Conservation (phyloP, 1,140 invertebrate genomes). For the Sycophaga agraensis region DNA sequence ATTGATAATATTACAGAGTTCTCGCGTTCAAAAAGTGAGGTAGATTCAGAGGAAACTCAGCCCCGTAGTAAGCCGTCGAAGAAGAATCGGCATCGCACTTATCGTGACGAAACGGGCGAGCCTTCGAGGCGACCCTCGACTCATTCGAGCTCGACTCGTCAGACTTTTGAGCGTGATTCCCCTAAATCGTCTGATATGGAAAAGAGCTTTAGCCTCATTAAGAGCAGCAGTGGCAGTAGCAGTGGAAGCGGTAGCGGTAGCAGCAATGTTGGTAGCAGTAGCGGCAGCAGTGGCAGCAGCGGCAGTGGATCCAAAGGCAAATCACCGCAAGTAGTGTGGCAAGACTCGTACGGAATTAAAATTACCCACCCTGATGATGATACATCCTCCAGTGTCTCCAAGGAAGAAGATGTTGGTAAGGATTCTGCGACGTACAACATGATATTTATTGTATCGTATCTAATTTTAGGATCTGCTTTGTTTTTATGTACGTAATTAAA, state of each 20-base stretch:
- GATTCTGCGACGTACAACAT: too few relatives aligned
- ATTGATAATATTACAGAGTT: too few relatives aligned
- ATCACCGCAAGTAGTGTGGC: not conserved
- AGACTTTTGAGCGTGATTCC: too few relatives aligned
- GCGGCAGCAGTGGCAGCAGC: not conserved
- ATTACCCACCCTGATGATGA: not conserved
- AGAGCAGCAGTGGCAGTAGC: too few relatives aligned
- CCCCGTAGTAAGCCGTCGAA: not conserved
- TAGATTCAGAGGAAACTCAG: not conserved
- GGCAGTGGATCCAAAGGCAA: not conserved
- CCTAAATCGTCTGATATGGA: not conserved
- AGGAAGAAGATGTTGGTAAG: conserved; percentile 14
- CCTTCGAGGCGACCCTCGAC: not conserved
- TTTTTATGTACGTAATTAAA: too few relatives aligned
- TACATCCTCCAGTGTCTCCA: too few relatives aligned
- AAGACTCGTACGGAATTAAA: conserved; percentile 18
- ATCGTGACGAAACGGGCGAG: conserved; percentile 12
- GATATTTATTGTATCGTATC: too few relatives aligned
- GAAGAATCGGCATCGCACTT: not conserved
- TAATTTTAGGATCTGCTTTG: too few relatives aligned
- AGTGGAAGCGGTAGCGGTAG: too few relatives aligned
- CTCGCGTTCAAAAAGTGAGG: too few relatives aligned
- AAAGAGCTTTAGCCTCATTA: not conserved
- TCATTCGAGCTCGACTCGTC: too few relatives aligned
- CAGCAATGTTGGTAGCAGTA: too few relatives aligned